Conservation (phyloP, 2,888 invertebrate species). For the Ormyrus rosae region DNA sequence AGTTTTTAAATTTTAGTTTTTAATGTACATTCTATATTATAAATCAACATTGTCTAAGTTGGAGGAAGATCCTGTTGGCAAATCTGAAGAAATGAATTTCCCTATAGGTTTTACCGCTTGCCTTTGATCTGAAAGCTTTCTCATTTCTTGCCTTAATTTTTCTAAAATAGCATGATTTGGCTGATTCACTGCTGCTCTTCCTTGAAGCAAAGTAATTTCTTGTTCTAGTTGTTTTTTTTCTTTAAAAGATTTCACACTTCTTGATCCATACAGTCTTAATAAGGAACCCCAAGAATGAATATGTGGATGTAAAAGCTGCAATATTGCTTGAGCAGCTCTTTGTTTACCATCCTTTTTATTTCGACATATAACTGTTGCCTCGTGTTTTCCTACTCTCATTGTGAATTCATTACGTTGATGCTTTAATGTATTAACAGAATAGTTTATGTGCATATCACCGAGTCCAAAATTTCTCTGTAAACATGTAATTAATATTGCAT, state of each 20-base stretch:
- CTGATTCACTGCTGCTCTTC: constrained; percentile 91
- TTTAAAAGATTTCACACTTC: constrained; percentile 92
- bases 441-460: constrained; percentile 91
- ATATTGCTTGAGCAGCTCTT: constrained; percentile 94
- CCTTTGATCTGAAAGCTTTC: constrained; percentile 82
- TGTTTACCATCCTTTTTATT: constrained; percentile 99
- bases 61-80: constrained; percentile 85
- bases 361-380: constrained; percentile 91
- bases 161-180: constrained; percentile 94
- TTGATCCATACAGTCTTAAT: constrained; percentile 93
- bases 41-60: constrained; percentile 88
- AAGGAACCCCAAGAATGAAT: constrained; percentile 96
- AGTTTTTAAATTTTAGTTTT: constrained; percentile 7
- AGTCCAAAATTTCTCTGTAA: constrained; percentile 94
- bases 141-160: constrained; percentile 90
- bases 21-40: constrained; percentile 67
- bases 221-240: constrained; percentile 95
- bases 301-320: constrained; percentile 94
- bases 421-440: constrained; percentile 90
- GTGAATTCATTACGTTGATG: constrained; percentile 95
- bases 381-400: constrained; percentile 95
- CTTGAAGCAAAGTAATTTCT: constrained; percentile 92
- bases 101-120: constrained; percentile 77
- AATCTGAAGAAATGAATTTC: constrained; percentile 81
- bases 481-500: constrained; percentile 94